Base-by-base conservation (phyloP, 2,888 invertebrate species). In the Azorinus chamasolen region DNA sequence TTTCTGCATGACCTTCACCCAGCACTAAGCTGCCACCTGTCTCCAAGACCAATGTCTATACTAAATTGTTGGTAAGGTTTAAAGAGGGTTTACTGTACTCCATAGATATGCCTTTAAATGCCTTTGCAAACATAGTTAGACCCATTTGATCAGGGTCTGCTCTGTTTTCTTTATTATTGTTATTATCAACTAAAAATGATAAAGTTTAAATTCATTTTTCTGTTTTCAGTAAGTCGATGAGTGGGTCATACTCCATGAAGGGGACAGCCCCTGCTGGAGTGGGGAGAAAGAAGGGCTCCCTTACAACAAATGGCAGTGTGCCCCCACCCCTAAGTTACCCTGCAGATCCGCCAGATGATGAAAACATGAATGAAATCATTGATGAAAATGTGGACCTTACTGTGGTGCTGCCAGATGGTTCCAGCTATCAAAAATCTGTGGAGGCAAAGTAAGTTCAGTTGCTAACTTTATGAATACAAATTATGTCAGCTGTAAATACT, bases 291-390 rank as follows among this genome's bases (percentile, higher is more conserved):
- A 77, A 82, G 32, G 63, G 68, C 27, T 74, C 73, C 50, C 61
- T 65, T 6, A 70, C 75, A 22, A 79, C 76, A 32, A 88, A 87
- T 64, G 87, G 88, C n/a, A 86, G 76, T 65, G 85, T 83, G 1
- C 83, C 83, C 20, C 71, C 81, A 5, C 78, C 87, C 25, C 74
- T 87, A 50, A 81, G 79, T 45, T 86, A 87, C 65, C 79, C 81
- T 2, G 72, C 79, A 46, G 87, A 87, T 32, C 83, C 85, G 0
- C 82, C 83, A 1, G 86, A 83, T 12, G 87, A 86, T 48, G 86
- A 85, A 59, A 88, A 88, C 75, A 88, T 87, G 88, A 88, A 88
- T 57, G 87, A 87, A 66, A 83, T 87, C 51, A 80, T 83, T 0
- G 81, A 83, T n/a, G 84, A 84, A n/a, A 80, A 83, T 46, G 77